A percentile compares a stretch with the other conserved stretches of the same genome.
Evolutionary conservation across 2,888 invertebrate species (phyloP).

Genomic region (Didymodactylos carnosus): DNA sequence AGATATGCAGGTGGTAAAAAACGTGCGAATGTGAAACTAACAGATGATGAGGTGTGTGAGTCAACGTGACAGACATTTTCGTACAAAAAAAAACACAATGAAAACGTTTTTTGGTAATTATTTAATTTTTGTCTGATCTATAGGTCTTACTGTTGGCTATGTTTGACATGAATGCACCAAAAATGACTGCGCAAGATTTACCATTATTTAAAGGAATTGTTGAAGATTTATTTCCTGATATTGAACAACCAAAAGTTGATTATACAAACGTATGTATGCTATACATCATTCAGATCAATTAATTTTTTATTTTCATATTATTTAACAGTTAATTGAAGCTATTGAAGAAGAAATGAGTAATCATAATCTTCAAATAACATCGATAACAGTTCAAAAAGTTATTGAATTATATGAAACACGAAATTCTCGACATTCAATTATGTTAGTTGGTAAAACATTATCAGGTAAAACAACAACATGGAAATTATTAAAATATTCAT

Average conservation of each 20-base stretch:
- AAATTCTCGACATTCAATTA: constrained; percentile 63
- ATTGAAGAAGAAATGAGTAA: constrained; percentile 25
- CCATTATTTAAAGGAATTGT: constrained; percentile 67
- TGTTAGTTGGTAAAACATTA: constrained; percentile 64
- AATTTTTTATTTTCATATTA: not conserved
- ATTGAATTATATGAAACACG: constrained; percentile 70
- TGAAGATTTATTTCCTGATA: constrained; percentile 63
- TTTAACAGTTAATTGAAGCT: constrained; percentile 33
- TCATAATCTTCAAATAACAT: not conserved
- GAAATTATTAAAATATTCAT: constrained; percentile 50
- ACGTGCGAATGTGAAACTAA: constrained; percentile 44
- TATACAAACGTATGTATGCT: constrained; percentile 38
- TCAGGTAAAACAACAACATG: constrained; percentile 64
- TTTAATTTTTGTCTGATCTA: constrained; percentile 19
- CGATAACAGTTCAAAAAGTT: constrained; percentile 43
- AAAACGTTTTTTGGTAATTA: no score
- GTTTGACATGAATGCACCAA: constrained; percentile 74
- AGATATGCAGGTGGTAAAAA: constrained; percentile 64
- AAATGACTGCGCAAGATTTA: constrained; percentile 60
- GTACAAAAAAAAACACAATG: no score
- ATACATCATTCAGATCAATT: no score
- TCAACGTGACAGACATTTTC: no score
- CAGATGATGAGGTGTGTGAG: constrained; percentile 23
- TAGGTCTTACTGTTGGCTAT: constrained; percentile 54
- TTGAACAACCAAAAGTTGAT: constrained; percentile 51